A percentile compares a stretch with the other conserved stretches of the same genome.
Evolutionary conservation across 2,888 invertebrate species (phyloP).

Genomic region (Acanthoscelides obtectus): DNA sequence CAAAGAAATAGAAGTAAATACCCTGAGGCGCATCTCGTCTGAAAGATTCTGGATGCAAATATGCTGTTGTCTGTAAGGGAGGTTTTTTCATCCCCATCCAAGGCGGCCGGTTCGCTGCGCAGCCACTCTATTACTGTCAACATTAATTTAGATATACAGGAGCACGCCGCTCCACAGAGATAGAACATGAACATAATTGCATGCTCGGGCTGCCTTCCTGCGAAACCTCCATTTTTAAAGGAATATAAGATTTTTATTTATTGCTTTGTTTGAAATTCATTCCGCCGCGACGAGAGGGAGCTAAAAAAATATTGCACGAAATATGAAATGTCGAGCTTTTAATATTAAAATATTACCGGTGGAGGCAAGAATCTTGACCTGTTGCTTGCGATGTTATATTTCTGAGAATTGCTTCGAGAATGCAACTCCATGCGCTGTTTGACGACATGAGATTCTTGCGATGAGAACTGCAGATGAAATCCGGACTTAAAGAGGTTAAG

Average conservation of each 20-base stretch:
- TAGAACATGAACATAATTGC: conserved; percentile 35
- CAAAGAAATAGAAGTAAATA: too few species aligned
- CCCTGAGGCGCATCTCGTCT: not conserved
- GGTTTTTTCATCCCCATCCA: not conserved
- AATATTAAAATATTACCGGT: conserved; percentile 1
- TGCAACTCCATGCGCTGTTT: not conserved
- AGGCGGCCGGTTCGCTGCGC: not conserved
- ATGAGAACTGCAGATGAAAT: not conserved
- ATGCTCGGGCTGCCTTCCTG: conserved; percentile 26
- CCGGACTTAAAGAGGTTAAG: too few species aligned
- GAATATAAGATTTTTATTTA: conserved; percentile 26
- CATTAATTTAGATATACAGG: conserved; percentile 35
- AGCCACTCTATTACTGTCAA: conserved; percentile 34
- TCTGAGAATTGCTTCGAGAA: not conserved
- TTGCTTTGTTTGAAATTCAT: conserved; percentile 15
- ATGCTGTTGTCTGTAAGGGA: not conserved
- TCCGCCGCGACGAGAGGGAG: not conserved
- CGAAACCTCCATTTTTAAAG: conserved; percentile 23
- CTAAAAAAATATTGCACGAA: not conserved
- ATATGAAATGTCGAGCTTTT: not conserved
- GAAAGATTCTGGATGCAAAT: not conserved
- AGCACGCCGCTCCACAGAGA: conserved; percentile 25
- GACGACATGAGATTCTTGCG: not conserved
- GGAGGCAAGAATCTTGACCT: not conserved
- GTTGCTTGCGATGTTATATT: not conserved